Evolutionary conservation across 1,140 invertebrate genomes (phyloP).

Genomic region (Lanistes nyassanus): DNA sequence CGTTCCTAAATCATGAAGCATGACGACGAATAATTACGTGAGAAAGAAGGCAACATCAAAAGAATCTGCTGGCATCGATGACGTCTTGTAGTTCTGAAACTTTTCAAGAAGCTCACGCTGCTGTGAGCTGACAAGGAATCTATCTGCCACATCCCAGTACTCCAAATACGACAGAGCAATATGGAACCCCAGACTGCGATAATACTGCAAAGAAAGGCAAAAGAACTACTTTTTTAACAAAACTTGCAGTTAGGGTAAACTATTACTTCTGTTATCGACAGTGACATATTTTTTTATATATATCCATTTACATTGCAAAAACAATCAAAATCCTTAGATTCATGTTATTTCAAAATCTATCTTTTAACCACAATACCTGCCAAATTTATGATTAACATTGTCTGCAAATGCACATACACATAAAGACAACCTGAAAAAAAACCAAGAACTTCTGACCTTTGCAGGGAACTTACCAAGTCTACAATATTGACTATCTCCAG

Average conservation of each 20-base stretch:
- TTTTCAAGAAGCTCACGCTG: conserved; percentile 80
- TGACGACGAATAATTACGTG: conserved; percentile 76
- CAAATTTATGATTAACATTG: no score
- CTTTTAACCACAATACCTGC: no score
- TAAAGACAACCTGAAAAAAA: no score
- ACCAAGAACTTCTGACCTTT: no score
- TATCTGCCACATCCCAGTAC: conserved; percentile 89
- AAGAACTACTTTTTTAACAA: no score
- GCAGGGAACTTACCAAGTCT: conserved; percentile 85
- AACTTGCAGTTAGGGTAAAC: no score
- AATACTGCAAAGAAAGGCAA: conserved; percentile 78
- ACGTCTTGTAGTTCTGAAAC: conserved; percentile 88
- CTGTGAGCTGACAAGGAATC: conserved; percentile 77
- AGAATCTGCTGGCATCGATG: conserved; percentile 84
- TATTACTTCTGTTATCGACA: no score
- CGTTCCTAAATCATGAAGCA: neutral
- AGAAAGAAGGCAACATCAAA: conserved; percentile 90
- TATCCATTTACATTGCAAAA: no score
- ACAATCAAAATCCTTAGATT: no score
- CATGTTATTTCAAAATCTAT: no score
- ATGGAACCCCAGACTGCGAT: conserved; percentile 89
- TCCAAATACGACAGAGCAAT: conserved; percentile 96
- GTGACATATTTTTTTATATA: no score
- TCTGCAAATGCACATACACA: no score
- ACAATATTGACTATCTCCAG: conserved; percentile 97